Conservation (phyloP, 2,797 vertebrate genomes). For the Calcarius lapponicus region DNA sequence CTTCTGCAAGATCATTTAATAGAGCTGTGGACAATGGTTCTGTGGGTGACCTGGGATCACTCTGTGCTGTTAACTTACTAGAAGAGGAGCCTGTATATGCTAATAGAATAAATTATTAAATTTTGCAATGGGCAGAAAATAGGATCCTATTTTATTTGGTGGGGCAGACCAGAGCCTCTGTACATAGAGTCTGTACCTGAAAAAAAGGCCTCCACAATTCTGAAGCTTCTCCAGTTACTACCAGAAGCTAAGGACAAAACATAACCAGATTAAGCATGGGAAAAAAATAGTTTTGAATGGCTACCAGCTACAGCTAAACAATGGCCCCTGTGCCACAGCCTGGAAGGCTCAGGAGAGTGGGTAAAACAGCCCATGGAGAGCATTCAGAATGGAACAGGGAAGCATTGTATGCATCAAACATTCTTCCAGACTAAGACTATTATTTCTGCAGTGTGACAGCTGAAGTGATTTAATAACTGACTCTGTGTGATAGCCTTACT, state of each 20-base stretch:
- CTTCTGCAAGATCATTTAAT: not conserved
- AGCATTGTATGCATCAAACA: accelerated
- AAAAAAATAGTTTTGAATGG: not conserved
- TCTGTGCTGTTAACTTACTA: not conserved
- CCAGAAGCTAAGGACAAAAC: not conserved
- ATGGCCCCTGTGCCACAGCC: not conserved
- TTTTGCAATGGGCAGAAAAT: not conserved
- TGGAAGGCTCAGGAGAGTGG: not conserved
- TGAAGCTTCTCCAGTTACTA: not conserved
- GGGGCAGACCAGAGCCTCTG: not conserved
- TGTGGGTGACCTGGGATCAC: not conserved
- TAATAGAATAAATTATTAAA: not conserved
- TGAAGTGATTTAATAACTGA: not conserved
- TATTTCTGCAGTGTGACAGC: not conserved
- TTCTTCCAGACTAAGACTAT: not conserved
- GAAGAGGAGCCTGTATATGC: not conserved
- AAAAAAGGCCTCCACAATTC: not conserved
- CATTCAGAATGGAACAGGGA: not conserved
- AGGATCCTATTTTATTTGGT: not conserved
- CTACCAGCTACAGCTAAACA: not conserved
- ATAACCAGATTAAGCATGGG: not conserved
- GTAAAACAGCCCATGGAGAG: not conserved
- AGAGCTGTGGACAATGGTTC: not conserved
- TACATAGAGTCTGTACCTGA: not conserved
- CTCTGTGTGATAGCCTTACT: not conserved